Base-by-base conservation (phyloP, 2,113 vertebrate species). In the Lycaon pictus region DNA sequence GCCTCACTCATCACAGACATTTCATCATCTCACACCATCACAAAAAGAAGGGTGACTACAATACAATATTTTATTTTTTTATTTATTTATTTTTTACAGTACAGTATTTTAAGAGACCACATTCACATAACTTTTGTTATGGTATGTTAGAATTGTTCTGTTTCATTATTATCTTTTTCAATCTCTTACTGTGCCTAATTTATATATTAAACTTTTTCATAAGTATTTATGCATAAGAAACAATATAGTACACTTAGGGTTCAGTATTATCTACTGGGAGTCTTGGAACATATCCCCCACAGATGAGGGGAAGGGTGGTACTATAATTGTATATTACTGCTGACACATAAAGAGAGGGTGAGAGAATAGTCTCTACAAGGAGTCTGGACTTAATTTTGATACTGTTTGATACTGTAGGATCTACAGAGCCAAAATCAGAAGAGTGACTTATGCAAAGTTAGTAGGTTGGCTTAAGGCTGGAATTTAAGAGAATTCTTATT, bases 401-500 rank as follows among this genome's bases (percentile, higher is more conserved):
- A 43, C 25, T 96, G 2, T 76, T 90, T 55, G 37, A 29, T 83
- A 43, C 25, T 96, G 2, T 53, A 58, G 15, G 51, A 1, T 76
- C 25, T 56, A 19, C 15, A 27, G 35, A 96, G 19, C 51, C 56
- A 63, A 62, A 81, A 79, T 32, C 37, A 84, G 84, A 43, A 37
- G 53, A 51, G 3, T 81, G 58, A 58, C 55, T 82, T 79, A n/a
- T 1, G 2, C 15, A 67, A 43, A 79, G 27, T 79, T 76, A 29
- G 48, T 43, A 84, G 37, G n/a, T 88, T 93, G 53, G 25, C 43
- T 77, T 90, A 32, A 16, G 74, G 74, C 72, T 96, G 16, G 74
- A 86, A 60, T 60, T 53, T 35, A 87, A 81, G 48, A 92, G 60
- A 89, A 48, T 90, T 87, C 93, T 86, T 43, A 56, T 76, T 71